Evolutionary conservation across 2,113 vertebrate species (phyloP), one percentile per base, ranked within the genome.

Genomic region (Scolopax mira): DNA sequence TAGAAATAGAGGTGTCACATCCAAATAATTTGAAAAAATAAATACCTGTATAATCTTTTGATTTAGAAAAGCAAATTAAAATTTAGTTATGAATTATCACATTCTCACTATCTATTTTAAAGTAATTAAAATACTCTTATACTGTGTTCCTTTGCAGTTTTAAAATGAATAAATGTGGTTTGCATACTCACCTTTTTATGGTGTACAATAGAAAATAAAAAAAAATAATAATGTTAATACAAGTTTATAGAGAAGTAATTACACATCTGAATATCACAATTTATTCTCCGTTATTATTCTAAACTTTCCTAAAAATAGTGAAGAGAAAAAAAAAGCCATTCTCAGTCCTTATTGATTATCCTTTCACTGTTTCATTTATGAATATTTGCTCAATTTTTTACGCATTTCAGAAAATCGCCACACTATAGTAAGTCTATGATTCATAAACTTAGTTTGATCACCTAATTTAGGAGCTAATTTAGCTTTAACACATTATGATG

Each of bases 391-490:
- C 10, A 39, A 55, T 33, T 35, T 66, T 80, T 93, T 10, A 22
- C 23, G 39, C 0, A 0, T 61, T 80, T 90, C 30, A 82, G 69
- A 55, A 79, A 78, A 52, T 5, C 18, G 69, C 4, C 2, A 12
- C 62, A 15, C 5, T 19, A 69, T 44, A 3, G 17, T 42, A 49
- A 3, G 0, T 65, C 75, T 60, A n/a, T 61, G 27, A 55, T 48
- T 72, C 27, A 52, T 66, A 42, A 67, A 6, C 13, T 51, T 64
- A 9, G 1, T 90, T 73, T 39, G 15, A 41, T 39, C 3, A 22
- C 14, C 9, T 72, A 52, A 61, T 71, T 83, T 84, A 25, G 17
- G 15, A 77, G 5, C 13, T 54, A 49, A 80, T 80, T 82, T 94
- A 35, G 3, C 13, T 79, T 61, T 60, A 77, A 87, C 1, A 7